Conservation (phyloP, 2,888 invertebrate species). For the Spilarctia lutea region DNA sequence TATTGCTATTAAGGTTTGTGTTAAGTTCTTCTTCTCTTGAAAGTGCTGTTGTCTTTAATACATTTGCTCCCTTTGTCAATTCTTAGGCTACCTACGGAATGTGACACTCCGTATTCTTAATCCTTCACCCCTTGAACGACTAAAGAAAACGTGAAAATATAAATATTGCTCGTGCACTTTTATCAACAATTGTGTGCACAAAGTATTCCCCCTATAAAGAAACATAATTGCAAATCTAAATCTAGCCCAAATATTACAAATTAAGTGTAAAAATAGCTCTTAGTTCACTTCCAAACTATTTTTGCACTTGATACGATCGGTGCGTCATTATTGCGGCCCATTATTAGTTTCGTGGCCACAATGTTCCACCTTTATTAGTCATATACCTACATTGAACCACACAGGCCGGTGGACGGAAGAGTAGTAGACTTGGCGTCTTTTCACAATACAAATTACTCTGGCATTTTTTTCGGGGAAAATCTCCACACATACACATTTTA, state of each 20-base stretch:
- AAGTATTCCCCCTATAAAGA: not conserved
- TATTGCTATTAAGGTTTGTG: no score
- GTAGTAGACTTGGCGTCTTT: no score
- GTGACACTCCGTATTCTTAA: not conserved
- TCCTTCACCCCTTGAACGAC: not conserved
- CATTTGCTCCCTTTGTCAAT: not conserved
- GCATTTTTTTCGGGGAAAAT: no score
- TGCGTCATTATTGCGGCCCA: conserved; percentile 6
- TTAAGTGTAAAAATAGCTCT: conserved; percentile 16
- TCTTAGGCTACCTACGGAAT: not conserved
- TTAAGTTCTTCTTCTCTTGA: no score
- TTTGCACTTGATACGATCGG: conserved; percentile 8
- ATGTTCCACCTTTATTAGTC: not conserved
- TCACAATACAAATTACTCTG: no score
- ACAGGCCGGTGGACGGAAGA: no score
- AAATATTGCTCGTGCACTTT: not conserved
- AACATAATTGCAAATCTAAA: conserved; percentile 14
- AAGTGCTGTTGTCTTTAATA: no score
- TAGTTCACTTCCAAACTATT: conserved; percentile 12
- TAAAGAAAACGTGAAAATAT: not conserved
- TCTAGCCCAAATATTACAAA: conserved; percentile 13
- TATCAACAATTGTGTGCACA: not conserved
- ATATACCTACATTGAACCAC: not conserved
- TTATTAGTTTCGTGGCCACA: conserved; percentile 5
- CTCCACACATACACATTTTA: no score